phyloP scores from a whole-genome alignment of 2,888 invertebrate genomes.

The Mesorhabditis belari region DNA sequence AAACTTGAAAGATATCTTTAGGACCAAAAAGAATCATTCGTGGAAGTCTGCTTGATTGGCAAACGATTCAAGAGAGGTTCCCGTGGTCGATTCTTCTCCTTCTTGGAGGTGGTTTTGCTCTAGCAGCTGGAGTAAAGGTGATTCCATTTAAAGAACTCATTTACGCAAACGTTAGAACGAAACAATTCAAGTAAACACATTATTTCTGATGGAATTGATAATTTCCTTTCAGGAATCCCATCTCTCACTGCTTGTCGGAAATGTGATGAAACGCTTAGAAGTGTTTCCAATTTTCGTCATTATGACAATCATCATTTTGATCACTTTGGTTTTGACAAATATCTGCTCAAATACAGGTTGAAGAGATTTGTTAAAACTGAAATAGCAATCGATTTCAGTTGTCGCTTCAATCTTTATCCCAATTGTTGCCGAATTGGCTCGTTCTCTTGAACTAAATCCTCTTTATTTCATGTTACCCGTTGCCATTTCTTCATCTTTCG shows the following conservation, averaged over 20 bases:
- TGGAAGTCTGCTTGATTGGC: slow-evolving; percentile 37
- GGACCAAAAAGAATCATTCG: slow-evolving; percentile 1
- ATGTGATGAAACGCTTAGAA: slow-evolving; percentile 65
- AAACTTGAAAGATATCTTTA: neutral
- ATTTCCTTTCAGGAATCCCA: slow-evolving; percentile 67
- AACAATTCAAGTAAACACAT: neutral
- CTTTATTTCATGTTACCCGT: slow-evolving; percentile 55
- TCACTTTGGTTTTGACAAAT: slow-evolving; percentile 77
- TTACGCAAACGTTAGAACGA: no score
- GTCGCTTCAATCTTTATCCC: slow-evolving; percentile 81
- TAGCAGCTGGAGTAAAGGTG: slow-evolving; percentile 43
- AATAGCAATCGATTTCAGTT: slow-evolving; percentile 52
- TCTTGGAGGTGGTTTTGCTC: slow-evolving; percentile 48
- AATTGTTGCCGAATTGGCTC: slow-evolving; percentile 57
- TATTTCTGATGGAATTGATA: no score
- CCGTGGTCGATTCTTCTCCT: slow-evolving; percentile 47
- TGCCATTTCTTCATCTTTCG: slow-evolving; percentile 53
- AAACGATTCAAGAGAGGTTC: slow-evolving; percentile 35
- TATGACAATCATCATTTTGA: slow-evolving; percentile 69
- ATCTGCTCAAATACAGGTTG: slow-evolving; percentile 73
- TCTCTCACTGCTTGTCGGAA: slow-evolving; percentile 71
- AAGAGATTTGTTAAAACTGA: slow-evolving; percentile 51
- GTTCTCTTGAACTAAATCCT: slow-evolving; percentile 46
- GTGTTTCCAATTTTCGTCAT: slow-evolving; percentile 65
- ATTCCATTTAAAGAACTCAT: no score